A percentile compares a stretch with the other conserved stretches of the same genome.
These are phyloP conservation scores for Lepidocyrtoides sp. DNA, from an alignment of 2,888 invertebrate genomes.

Conservation along the genomic window DNA sequence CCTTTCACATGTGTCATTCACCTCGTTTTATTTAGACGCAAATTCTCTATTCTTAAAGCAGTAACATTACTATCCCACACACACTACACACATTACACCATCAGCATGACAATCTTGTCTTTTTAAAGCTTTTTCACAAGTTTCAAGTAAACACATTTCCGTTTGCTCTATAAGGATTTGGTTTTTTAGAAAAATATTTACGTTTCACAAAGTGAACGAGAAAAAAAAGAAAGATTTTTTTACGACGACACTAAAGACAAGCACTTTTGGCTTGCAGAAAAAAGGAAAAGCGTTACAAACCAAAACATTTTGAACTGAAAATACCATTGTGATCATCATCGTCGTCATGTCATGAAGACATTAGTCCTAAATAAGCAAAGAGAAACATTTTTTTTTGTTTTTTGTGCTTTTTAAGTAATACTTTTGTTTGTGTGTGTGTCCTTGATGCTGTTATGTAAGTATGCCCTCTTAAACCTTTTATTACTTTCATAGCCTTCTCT, in stretches of 20 bases:
- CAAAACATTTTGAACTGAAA: conserved; percentile 63
- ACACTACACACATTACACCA: background rate
- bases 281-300: conserved; percentile 15
- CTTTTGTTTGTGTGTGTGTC: background rate
- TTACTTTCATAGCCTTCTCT: background rate
- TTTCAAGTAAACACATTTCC: conserved; percentile 37
- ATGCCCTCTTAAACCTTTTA: background rate
- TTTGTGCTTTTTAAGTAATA: background rate
- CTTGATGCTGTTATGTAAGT: no score
- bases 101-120: background rate
- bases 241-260: conserved; percentile 2
- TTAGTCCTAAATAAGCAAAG: background rate
- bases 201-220: conserved; percentile 28
- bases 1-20: background rate
- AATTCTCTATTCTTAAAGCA: background rate
- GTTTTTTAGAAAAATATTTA: conserved; percentile 19
- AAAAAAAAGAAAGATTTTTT: background rate
- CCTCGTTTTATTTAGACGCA: background rate
- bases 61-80: background rate
- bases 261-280: background rate
- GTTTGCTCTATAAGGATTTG: background rate
- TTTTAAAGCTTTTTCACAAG: conserved; percentile 34
- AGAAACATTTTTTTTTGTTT: conserved; percentile 17
- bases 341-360: background rate
- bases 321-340: conserved; percentile 22